Conservation (phyloP, 53 echinoderm and acorn worm species). For the Pentamera pediparva region DNA sequence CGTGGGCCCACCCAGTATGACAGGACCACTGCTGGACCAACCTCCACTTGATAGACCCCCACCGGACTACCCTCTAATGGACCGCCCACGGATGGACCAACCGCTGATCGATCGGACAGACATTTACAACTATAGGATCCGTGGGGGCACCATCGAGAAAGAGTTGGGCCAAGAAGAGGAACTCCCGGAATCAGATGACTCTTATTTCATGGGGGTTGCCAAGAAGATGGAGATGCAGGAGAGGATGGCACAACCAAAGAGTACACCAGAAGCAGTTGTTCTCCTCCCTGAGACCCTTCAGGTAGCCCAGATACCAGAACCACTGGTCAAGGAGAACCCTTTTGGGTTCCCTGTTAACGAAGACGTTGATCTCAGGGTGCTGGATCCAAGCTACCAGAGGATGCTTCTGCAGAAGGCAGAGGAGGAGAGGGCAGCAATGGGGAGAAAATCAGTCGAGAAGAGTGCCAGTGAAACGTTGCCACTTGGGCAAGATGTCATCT, state of each 20-base stretch:
- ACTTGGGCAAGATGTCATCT: no score
- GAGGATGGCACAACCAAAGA: constrained; percentile 33
- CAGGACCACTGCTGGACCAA: neutral
- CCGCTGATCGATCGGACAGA: neutral
- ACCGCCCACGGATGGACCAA: no score
- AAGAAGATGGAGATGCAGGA: constrained; percentile 32
- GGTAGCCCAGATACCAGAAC: neutral
- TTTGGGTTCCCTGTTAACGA: constrained; percentile 21
- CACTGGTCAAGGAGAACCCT: neutral
- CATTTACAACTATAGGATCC: neutral
- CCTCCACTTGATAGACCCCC: constrained; percentile 2
- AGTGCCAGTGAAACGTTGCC: no score
- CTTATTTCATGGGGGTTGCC: constrained; percentile 20
- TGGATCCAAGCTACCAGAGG: constrained; percentile 35
- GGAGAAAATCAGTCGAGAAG: no score
- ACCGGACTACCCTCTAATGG: no score
- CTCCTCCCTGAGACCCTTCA: neutral
- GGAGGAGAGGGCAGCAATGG: neutral
- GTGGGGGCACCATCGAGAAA: neutral
- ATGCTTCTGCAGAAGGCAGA: constrained; percentile 4
- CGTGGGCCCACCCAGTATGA: neutral
- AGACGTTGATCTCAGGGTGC: constrained; percentile 62
- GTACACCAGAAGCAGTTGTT: no score
- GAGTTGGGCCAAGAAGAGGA: neutral
- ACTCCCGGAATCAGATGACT: constrained; percentile 14